Evolutionary conservation across 2,797 vertebrate genomes (phyloP).

Genomic region (Eurystomus glaucurus): DNA sequence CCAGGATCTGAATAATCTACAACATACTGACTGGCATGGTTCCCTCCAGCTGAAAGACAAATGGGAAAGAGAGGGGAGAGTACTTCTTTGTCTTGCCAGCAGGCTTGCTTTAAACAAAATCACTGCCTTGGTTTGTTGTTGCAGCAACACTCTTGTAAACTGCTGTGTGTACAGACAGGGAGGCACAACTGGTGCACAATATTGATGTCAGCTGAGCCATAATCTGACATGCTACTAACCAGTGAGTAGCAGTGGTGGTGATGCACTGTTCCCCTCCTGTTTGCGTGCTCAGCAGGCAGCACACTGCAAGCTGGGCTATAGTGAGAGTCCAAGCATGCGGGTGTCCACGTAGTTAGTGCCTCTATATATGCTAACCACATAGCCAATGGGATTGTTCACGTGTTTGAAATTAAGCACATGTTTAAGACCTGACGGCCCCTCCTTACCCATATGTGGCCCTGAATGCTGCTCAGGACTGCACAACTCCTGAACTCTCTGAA

Average conservation of each 20-base stretch:
- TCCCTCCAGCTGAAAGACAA: slow-evolving; percentile 49
- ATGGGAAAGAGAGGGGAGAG: not conserved
- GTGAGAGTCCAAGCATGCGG: not conserved
- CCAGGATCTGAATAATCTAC: slow-evolving; percentile 10
- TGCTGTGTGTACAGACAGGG: not conserved
- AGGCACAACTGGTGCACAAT: not conserved
- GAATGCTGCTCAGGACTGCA: not conserved
- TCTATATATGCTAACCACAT: not conserved
- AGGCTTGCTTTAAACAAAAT: not conserved
- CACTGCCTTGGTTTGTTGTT: accelerated
- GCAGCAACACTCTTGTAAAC: not conserved
- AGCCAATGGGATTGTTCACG: not conserved
- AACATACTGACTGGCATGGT: slow-evolving; percentile 16
- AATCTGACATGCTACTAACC: not conserved
- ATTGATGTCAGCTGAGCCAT: accelerated
- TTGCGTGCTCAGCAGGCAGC: not conserved
- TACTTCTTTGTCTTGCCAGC: not conserved
- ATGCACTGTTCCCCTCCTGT: not conserved
- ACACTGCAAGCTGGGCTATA: not conserved
- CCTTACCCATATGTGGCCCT: not conserved
- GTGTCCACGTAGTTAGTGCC: not conserved
- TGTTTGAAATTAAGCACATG: not conserved
- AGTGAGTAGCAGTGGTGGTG: not conserved
- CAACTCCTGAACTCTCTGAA: not conserved
- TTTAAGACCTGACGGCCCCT: not conserved